Evolutionary conservation across 2,113 vertebrate species (phyloP), one percentile per base, ranked within the genome.

Genomic region (Amphiprion ocellaris): DNA sequence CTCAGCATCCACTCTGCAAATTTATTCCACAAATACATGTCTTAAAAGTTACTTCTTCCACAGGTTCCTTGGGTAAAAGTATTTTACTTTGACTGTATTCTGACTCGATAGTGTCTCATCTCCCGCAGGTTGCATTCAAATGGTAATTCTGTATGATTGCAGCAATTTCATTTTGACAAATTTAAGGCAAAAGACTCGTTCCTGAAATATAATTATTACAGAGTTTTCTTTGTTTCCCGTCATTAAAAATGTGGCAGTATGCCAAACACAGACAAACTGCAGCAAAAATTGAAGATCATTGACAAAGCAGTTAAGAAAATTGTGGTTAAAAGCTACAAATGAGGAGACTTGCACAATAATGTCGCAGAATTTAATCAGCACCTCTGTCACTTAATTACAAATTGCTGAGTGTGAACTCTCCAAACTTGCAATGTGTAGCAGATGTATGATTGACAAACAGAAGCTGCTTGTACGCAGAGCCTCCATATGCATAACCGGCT

Each of bases 331-430:
- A 59, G 10, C 19, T 28, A 54, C 26, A 69, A 41, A 72, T 47
- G 19, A 58, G 41, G 70, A 82, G 59, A 39, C 21, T 49, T 19
- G 15, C 16, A 62, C 47, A 39, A 44, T 69, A 69, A 78, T 12
- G 19, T 37, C 41, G 69, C 16, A 44, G 10, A 46, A 61, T 53
- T 74, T 67, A 77, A 82, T 86, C 85, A 66, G 19, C 10, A n/a
- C 28, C 37, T 61, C 74, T 74, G 70, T 79, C 80, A 83, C 17
- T 21, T 44, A 26, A 7, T 53, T 37, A 53, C 49, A 72, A 71
- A 70, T 67, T 79, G 21, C 16, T 54, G 69, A 26, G 28, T 58
- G n/a, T 58, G 24, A 69, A 53, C 53, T 55, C 37, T 4, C 23
- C 39, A 68, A 26, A 66, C 26, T 41, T 55, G 21, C 41, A 41